Conservation (phyloP, 2,797 vertebrate genomes). For the Astyanax mexicanus region DNA sequence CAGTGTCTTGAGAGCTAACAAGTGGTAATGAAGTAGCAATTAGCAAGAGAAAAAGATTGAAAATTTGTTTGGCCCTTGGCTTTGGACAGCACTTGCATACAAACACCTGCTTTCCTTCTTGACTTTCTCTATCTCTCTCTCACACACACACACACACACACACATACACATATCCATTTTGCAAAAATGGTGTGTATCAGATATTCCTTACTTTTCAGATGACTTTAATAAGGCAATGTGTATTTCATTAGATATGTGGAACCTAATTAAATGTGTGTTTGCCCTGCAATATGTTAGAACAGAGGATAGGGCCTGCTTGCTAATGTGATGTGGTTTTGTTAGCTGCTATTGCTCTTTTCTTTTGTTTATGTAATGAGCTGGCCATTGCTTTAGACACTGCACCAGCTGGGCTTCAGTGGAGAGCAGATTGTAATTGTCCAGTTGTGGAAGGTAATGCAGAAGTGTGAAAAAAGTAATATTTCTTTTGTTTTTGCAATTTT, state of each 20-base stretch:
- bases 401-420: conserved; percentile 14
- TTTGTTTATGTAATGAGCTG: conserved; percentile 16
- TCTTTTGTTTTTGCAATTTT: too few relatives aligned
- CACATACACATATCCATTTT: neutral
- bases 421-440: conserved; percentile 10
- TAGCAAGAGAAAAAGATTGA: conserved; percentile 1
- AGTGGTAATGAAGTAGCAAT: conserved; percentile 12
- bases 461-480: too few relatives aligned
- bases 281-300: conserved; percentile 8
- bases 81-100: conserved; percentile 22
- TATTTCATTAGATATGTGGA: conserved; percentile 27
- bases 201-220: neutral
- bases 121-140: too few relatives aligned
- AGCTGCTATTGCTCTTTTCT: neutral
- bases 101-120: conserved; percentile 8
- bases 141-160: conserved; percentile 36
- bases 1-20: neutral
- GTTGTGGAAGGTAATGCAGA: too few relatives aligned
- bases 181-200: neutral
- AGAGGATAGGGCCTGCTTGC: neutral
- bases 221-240: neutral
- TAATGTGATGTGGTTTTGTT: conserved; percentile 37
- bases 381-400: neutral
- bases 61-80: conserved; percentile 17
- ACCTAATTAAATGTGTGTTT: conserved; percentile 35